Base-by-base conservation (phyloP, 2,888 invertebrate species). In the Drosophila lacicola region DNA sequence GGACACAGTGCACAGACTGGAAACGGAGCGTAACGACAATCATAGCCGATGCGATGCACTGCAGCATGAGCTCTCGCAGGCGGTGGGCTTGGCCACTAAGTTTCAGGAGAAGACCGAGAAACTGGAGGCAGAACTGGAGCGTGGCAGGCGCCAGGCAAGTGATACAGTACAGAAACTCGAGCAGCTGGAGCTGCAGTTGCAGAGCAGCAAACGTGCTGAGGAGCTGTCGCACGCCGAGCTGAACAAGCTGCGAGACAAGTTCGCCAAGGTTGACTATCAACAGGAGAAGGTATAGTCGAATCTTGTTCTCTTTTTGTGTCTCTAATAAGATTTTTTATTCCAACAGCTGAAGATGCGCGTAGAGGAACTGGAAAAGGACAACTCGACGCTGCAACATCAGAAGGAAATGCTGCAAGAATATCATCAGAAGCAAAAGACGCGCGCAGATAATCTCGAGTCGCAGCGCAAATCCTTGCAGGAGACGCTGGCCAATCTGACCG, bases 31-130 rank as follows among this genome's bases (percentile, higher is more conserved):
- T 1, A 82, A 81, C 17, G 91, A 90, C 9, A 72, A 91, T 10
- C 91, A 91, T n/a, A 64, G 93, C 92, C 94, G 94, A 93, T 92
- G 93, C 0, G 94, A 93, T 69, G 94, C 94, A 42, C 94, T 95
- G 77, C 96, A 96, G 92, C 93, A 94, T 6, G 97, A 97, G 92
- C 92, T 96, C 1, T 94, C 95, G 34, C 95, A 96, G 92, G 95
- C 96, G 0, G 91, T 96, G 45, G 95, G 95, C 80, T 90, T 96
- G 41, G 95, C 95, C 0, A 95, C 95, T 36, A 94, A 94, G 73
- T 95, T 94, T 84, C 95, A 96, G 90, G 94, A 95, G 25, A 95
- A 95, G 90, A 93, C 94, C 66, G 94, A 94, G 62, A 92, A 92
- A 42, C 78, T 95, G 0, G 94, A 94, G 57, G 71, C 87, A 1